These are phyloP conservation scores for Ecliptopera silaceata DNA, from an alignment of 2,888 invertebrate genomes.

Conservation along the genomic window DNA sequence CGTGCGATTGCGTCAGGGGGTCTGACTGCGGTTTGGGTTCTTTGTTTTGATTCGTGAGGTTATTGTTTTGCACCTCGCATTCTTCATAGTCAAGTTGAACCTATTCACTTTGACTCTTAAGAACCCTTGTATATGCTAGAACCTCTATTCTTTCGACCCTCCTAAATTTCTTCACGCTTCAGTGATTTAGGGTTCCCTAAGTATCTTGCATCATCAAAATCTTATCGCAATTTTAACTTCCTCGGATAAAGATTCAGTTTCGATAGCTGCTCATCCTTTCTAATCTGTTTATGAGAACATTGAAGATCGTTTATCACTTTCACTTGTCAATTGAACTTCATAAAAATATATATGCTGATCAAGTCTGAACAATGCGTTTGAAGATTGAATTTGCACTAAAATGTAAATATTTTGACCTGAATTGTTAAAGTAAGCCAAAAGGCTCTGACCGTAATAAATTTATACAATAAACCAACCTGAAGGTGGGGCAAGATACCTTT, in stretches of 20 bases:
- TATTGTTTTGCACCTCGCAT: slow-evolving; percentile 18
- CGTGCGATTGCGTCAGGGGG: slow-evolving; percentile 13
- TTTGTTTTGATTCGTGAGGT: slow-evolving; percentile 20
- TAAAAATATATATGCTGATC: background rate
- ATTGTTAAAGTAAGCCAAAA: slow-evolving; percentile 14
- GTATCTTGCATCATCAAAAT: background rate
- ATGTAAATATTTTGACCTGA: slow-evolving; percentile 12
- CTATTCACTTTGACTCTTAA: slow-evolving; percentile 3
- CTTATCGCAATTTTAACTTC: background rate
- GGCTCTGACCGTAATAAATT: slow-evolving; percentile 20
- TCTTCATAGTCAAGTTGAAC: slow-evolving; percentile 14
- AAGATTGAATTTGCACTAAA: background rate
- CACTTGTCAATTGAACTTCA: slow-evolving; percentile 6
- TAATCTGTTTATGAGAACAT: slow-evolving; percentile 6
- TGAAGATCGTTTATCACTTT: slow-evolving; percentile 16
- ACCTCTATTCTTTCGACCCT: slow-evolving; percentile 4
- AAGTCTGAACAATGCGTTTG: slow-evolving; percentile 8
- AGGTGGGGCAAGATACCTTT: background rate
- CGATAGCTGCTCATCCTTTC: slow-evolving; percentile 7
- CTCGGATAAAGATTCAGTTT: background rate
- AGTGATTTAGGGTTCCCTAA: background rate
- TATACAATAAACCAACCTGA: slow-evolving; percentile 6
- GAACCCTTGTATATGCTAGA: slow-evolving; percentile 7
- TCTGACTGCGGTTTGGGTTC: slow-evolving; percentile 13
- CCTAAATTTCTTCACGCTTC: background rate